A percentile compares a stretch with the other conserved stretches of the same genome.
Conservation (phyloP, 2,888 invertebrate species). For the Andrena camellia region DNA sequence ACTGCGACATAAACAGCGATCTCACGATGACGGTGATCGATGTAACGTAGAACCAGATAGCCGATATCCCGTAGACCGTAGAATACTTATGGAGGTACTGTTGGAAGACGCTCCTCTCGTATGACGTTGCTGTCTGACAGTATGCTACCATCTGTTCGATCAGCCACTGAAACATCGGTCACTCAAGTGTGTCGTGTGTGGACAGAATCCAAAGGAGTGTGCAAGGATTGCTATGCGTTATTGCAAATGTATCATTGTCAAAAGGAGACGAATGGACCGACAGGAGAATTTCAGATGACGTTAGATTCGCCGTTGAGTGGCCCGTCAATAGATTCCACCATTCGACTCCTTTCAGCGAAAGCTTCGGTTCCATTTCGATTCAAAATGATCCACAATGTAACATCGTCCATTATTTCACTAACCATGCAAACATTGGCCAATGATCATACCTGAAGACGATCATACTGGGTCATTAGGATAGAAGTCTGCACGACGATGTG, state of each 20-base stretch:
- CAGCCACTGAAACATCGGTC: background rate
- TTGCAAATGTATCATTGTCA: no score
- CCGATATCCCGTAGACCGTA: background rate
- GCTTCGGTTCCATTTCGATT: no score
- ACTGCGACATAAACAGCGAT: background rate
- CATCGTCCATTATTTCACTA: no score
- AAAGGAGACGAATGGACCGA: no score
- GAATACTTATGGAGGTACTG: background rate
- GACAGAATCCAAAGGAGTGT: no score
- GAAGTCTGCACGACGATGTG: conserved; percentile 47
- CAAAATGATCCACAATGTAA: no score
- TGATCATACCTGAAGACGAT: conserved; percentile 58
- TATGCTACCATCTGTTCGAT: background rate
- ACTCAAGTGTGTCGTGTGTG: no score
- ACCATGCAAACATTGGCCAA: no score
- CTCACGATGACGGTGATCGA: background rate
- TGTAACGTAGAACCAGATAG: background rate
- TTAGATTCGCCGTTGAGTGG: no score
- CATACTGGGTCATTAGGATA: conserved; percentile 26
- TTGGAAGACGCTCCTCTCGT: background rate
- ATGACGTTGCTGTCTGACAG: background rate
- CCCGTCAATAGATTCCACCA: no score
- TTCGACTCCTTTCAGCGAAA: no score
- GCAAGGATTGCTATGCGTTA: background rate
- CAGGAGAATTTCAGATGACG: no score